These are phyloP conservation scores for Nymphicus hollandicus DNA, from an alignment of 2,113 vertebrate species.

Conservation along the genomic window DNA sequence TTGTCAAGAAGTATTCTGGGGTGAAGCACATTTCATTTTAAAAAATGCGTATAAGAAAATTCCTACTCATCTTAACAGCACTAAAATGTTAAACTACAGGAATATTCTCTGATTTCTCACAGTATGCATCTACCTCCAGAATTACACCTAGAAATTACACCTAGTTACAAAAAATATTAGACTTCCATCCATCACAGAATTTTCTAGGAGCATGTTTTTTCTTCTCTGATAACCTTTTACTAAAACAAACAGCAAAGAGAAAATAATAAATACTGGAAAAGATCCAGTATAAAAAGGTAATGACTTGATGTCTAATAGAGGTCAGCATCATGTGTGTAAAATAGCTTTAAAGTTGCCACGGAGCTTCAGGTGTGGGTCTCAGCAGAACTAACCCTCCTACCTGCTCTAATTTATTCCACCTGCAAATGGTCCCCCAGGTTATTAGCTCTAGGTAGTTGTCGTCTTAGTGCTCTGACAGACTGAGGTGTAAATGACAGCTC, in stretches of 20 bases:
- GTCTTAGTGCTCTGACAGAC: rapidly evolving
- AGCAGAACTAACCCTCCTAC: neutral
- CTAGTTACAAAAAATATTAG: neutral
- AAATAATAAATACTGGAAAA: neutral
- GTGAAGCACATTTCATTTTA: constrained; percentile 39
- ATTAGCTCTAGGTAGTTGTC: neutral
- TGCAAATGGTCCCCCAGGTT: neutral
- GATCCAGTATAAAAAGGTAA: neutral
- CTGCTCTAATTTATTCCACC: neutral
- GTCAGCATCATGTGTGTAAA: neutral
- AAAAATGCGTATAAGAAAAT: constrained; percentile 26
- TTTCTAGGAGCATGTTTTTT: neutral
- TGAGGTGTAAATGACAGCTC: neutral
- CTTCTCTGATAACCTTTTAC: neutral
- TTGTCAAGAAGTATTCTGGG: constrained; percentile 7
- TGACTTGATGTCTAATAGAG: neutral
- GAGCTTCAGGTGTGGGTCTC: neutral
- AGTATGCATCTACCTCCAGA: neutral
- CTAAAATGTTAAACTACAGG: neutral
- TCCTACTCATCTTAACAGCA: neutral
- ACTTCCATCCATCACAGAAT: neutral
- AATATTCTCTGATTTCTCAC: neutral
- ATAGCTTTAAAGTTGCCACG: neutral
- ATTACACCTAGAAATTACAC: neutral
- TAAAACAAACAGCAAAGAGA: neutral